Conservation (phyloP, 1,140 invertebrate genomes). For the Hestina assimilis region DNA sequence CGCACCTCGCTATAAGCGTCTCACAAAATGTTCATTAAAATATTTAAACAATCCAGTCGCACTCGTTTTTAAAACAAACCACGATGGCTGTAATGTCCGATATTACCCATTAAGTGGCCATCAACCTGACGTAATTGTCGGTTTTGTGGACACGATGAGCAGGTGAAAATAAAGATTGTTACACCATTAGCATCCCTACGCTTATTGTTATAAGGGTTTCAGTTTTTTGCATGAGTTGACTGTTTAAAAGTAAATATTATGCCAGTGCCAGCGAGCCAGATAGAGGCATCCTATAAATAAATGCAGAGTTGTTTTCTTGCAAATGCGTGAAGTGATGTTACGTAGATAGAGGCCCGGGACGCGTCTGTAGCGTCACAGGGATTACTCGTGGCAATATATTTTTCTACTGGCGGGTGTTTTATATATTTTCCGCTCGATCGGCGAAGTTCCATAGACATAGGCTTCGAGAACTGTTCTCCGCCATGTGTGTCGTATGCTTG, state of each 20-base stretch:
- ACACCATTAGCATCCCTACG: not conserved
- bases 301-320: conserved; percentile 32
- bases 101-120: conserved; percentile 29
- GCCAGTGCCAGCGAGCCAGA: conserved; percentile 29
- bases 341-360: conserved; percentile 33
- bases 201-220: not conserved
- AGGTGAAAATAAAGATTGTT: not conserved
- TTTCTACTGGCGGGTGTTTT: no score
- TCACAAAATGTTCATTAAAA: no score
- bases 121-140: conserved; percentile 26
- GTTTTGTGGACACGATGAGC: conserved; percentile 14
- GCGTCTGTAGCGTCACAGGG: conserved; percentile 23
- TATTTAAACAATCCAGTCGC: no score
- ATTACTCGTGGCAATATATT: not conserved
- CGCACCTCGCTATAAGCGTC: no score
- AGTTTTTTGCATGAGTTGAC: conserved; percentile 9
- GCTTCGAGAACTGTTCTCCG: no score
- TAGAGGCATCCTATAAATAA: conserved; percentile 39
- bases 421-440: no score
- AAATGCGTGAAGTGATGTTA: conserved; percentile 33
- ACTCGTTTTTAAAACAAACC: conserved; percentile 18
- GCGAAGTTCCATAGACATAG: no score
- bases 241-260: conserved; percentile 32
- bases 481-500: no score
- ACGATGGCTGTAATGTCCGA: conserved; percentile 4